Conservation (phyloP, 2,888 invertebrate species). For the Punctoribates punctum region DNA sequence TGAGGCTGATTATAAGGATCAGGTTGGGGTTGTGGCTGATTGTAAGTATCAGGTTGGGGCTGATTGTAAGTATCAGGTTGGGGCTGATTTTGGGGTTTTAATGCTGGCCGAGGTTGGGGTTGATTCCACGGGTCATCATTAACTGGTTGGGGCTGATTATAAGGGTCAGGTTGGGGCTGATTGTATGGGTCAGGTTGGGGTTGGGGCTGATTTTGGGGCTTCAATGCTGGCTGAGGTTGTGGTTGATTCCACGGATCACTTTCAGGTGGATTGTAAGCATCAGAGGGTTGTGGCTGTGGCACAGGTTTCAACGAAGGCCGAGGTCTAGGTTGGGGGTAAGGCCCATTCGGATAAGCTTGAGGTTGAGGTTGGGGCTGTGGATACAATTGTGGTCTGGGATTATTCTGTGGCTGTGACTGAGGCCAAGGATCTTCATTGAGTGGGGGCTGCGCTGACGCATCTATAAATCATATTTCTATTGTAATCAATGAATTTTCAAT, state of each 20-base stretch:
- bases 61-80: no score
- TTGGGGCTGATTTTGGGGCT: not conserved
- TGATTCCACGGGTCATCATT: not conserved
- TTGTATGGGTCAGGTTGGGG: not conserved
- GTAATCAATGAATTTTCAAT: not conserved
- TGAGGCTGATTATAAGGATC: not conserved
- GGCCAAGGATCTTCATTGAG: conserved; percentile 4
- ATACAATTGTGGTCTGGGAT: not conserved
- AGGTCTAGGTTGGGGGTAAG: no score
- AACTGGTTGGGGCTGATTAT: not conserved
- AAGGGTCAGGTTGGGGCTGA: not conserved
- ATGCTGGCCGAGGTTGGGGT: conserved; percentile 9
- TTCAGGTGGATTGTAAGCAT: no score
- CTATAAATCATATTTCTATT: not conserved
- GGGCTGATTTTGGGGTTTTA: no score
- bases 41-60: no score
- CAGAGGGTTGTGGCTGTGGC: no score
- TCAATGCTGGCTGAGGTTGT: not conserved
- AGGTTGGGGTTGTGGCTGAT: not conserved
- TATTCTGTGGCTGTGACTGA: not conserved
- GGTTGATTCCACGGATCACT: not conserved
- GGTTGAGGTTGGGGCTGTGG: conserved; percentile 21
- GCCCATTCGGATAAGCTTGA: not conserved
- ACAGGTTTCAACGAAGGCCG: no score
- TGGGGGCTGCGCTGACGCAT: not conserved